Conservation (phyloP, 2,888 invertebrate species). For the Crepidodera aurea region DNA sequence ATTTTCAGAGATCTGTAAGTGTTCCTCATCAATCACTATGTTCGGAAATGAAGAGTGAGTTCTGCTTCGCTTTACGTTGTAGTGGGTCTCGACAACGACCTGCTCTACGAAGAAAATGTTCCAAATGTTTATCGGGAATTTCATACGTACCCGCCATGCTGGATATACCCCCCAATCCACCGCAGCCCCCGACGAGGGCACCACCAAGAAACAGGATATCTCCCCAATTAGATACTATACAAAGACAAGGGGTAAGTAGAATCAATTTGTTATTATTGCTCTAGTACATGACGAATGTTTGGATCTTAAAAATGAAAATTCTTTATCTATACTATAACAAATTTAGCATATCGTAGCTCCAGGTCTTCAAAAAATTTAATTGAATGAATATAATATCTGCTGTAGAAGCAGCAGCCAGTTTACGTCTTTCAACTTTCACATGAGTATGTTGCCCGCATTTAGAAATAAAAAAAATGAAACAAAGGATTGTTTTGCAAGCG, state of each 20-base stretch:
- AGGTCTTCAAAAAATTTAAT: too few species aligned
- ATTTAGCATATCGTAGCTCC: too few species aligned
- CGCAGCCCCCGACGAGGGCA: conserved; percentile 55
- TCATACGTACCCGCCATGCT: conserved; percentile 62
- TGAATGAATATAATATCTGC: too few species aligned
- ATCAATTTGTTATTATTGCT: too few species aligned
- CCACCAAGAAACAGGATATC: conserved; percentile 1
- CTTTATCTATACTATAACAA: too few species aligned
- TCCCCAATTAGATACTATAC: not conserved
- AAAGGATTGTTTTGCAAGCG: too few species aligned
- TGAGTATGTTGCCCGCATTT: too few species aligned
- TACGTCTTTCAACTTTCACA: too few species aligned
- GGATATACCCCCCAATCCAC: conserved; percentile 62
- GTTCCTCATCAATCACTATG: conserved; percentile 74
- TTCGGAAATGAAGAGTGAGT: conserved; percentile 79
- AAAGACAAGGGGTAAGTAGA: not conserved
- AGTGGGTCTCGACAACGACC: conserved; percentile 73
- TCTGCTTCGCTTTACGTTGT: conserved; percentile 71
- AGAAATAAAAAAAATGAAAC: too few species aligned
- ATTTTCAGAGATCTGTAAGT: conserved; percentile 59
- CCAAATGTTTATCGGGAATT: conserved; percentile 65
- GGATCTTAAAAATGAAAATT: too few species aligned
- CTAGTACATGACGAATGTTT: too few species aligned
- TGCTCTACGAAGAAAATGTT: conserved; percentile 70
- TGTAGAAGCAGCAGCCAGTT: too few species aligned